phyloP scores from a whole-genome alignment of 2,888 invertebrate species.

The Spilosoma lubricipeda region DNA sequence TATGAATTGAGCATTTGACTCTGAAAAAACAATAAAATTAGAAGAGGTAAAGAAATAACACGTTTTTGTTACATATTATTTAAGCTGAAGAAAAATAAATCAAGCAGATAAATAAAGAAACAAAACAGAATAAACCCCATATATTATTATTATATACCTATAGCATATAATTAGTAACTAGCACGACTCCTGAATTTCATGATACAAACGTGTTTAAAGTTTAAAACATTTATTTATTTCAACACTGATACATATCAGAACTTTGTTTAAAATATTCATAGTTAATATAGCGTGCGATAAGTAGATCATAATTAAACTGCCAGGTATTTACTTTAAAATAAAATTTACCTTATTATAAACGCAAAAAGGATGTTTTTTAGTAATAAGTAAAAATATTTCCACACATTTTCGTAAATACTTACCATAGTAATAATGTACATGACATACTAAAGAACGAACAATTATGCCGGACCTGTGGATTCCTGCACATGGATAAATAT shows the following conservation, averaged over 20 bases:
- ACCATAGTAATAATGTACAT: background rate
- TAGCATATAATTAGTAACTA: conserved; percentile 22
- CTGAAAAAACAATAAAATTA: no score
- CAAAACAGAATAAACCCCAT: background rate
- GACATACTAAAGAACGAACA: background rate
- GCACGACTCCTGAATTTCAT: conserved; percentile 60
- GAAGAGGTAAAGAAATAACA: no score
- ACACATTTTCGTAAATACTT: background rate
- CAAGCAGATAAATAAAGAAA: background rate
- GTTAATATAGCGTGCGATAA: conserved; percentile 8
- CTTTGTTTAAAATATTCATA: conserved; percentile 32
- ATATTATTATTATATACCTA: conserved; percentile 39
- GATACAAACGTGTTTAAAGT: conserved; percentile 58
- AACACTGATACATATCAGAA: conserved; percentile 46
- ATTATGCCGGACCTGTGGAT: background rate
- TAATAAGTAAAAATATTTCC: background rate
- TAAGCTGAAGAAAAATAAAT: background rate
- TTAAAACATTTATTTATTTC: conserved; percentile 57
- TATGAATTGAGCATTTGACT: no score
- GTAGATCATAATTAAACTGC: background rate
- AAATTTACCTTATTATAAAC: background rate
- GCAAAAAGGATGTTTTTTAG: background rate
- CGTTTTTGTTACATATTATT: background rate
- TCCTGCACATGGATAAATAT: background rate
- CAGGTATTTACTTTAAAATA: background rate